Conservation (phyloP, 2,797 vertebrate species). For the Phoxinus dragarum region DNA sequence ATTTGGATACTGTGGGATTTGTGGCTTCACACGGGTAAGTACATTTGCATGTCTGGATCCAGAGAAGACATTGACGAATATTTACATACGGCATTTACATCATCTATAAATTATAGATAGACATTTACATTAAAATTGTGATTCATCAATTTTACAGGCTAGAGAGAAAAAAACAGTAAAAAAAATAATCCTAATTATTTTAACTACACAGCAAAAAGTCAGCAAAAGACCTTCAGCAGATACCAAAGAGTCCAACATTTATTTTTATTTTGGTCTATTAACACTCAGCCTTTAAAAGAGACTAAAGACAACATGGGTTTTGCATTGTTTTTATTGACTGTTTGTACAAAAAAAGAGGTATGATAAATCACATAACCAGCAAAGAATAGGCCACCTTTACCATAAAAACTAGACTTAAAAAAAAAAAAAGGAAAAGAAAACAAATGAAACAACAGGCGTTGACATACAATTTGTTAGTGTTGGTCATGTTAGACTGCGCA, state of each 20-base stretch:
- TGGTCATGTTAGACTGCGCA: slow-evolving; percentile 28
- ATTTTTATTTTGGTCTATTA: background rate
- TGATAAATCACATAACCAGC: slow-evolving; percentile 60
- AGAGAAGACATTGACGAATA: background rate
- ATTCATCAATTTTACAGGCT: background rate
- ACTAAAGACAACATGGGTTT: background rate
- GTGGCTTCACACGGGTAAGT: background rate
- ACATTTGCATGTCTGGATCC: background rate
- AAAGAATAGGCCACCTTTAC: slow-evolving; percentile 59
- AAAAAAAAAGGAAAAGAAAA: background rate
- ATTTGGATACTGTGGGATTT: background rate
- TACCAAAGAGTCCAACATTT: background rate
- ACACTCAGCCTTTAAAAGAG: background rate
- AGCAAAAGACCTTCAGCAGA: too few species aligned
- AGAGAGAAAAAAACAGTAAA: background rate
- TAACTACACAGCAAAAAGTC: background rate
- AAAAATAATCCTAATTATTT: too few species aligned
- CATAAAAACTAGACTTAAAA: slow-evolving; percentile 16
- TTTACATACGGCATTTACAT: too few species aligned
- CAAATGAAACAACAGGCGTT: background rate
- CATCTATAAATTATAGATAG: background rate
- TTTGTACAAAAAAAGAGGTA: slow-evolving; percentile 67
- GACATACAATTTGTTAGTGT: slow-evolving; percentile 47
- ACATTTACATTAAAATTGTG: background rate
- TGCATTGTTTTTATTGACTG: slow-evolving; percentile 58